phyloP scores from a whole-genome alignment of 2,888 invertebrate species.

The Pandemis corylana region DNA sequence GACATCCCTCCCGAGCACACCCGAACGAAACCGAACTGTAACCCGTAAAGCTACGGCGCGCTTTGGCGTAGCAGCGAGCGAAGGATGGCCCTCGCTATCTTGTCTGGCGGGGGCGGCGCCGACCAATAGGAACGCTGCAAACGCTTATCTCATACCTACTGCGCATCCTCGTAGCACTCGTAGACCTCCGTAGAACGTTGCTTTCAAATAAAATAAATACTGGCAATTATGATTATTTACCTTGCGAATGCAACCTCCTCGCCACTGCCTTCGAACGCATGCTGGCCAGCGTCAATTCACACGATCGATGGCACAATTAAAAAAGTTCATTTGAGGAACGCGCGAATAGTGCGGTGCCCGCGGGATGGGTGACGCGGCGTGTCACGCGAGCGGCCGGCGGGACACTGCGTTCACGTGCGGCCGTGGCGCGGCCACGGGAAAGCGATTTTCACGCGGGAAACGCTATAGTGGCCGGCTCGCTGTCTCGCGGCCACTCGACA shows the following conservation, averaged over 20 bases:
- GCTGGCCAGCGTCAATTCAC: slow-evolving; percentile 67
- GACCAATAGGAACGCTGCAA: slow-evolving; percentile 70
- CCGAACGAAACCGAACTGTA: slow-evolving; percentile 58
- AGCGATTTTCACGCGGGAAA: slow-evolving; percentile 83
- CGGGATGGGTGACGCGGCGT: slow-evolving; percentile 72
- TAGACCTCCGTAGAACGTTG: slow-evolving; percentile 35
- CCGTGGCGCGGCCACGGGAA: slow-evolving; percentile 74
- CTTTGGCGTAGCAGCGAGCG: slow-evolving; percentile 52
- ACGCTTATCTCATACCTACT: slow-evolving; percentile 78
- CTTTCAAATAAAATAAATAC: slow-evolving; percentile 24
- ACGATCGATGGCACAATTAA: slow-evolving; percentile 68
- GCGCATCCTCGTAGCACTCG: slow-evolving; percentile 62
- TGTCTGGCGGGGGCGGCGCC: slow-evolving; percentile 82
- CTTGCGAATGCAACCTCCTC: slow-evolving; percentile 88
- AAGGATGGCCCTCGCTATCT: slow-evolving; percentile 83
- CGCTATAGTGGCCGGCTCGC: slow-evolving; percentile 78
- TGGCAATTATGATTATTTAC: slow-evolving; percentile 72
- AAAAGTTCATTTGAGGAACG: slow-evolving; percentile 62
- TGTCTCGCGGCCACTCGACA: slow-evolving; percentile 74
- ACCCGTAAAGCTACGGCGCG: slow-evolving; percentile 45
- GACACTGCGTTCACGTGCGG: slow-evolving; percentile 82
- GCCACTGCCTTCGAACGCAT: slow-evolving; percentile 91
- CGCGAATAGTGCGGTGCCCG: slow-evolving; percentile 74
- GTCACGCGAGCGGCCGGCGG: slow-evolving; percentile 82
- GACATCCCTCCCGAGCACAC: slow-evolving; percentile 72